Base-by-base conservation (phyloP, 2,888 invertebrate species). In the Bursaphelenchus okinawaensis region DNA sequence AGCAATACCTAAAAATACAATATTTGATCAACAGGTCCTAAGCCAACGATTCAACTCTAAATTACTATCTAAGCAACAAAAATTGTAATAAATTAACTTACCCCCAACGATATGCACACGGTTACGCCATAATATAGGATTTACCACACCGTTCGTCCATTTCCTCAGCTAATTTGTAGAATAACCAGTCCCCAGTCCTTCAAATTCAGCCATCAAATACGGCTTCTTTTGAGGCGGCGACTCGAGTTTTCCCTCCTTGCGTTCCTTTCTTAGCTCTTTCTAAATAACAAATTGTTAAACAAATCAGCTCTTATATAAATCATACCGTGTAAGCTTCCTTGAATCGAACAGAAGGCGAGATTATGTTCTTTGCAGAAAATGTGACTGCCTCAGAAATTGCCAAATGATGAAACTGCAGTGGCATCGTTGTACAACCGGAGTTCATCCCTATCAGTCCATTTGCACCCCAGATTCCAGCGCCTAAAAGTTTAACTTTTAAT, bases 1-100 rank as follows among this genome's bases (percentile, higher is more conserved):
- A 74, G 89, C 87, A 68, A 88, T 85, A 83, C 90, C 94, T 94
- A 6, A 12, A 40, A 40, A 40, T 57, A 28, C n/a, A n/a, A 23
- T 28, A n/a, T 6, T 26, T 57, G 52, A 27, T 16, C n/a, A 51
- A 58, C 27, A 60, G 19, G n/a, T 6, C 20, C 23, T n/a, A n/a
- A n/a, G n/a, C n/a, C n/a, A n/a, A n/a, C n/a, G n/a, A n/a, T n/a
- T n/a, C n/a, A n/a, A n/a, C n/a, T n/a, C n/a, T n/a, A n/a, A 60
- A 62, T 60, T 63, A 59, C 12, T 51, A 59, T 31, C 22, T 56
- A 40, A 26, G n/a, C 19, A 16, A 54, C 23, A 24, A 31, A 27
- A 68, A 31, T 55, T 50, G n/a, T n/a, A n/a, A n/a, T n/a, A n/a
- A n/a, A n/a, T n/a, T n/a, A n/a, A 70, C 74, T 68, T 76, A 84